Conservation (phyloP, 35 echinoderm and acorn worm genomes). For the Diadema setosum region DNA sequence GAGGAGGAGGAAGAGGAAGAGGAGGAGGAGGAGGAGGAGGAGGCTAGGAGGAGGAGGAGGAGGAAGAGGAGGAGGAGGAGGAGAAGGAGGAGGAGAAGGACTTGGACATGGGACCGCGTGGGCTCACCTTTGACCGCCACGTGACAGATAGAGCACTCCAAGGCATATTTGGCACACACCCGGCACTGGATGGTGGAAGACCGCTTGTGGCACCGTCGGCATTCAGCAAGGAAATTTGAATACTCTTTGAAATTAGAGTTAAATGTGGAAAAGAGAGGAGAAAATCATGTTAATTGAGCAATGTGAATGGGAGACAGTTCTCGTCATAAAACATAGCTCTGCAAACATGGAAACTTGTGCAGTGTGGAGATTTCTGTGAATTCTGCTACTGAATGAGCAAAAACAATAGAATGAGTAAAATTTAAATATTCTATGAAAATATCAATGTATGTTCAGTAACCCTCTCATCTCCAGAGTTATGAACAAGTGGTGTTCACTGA, state of each 20-base stretch:
- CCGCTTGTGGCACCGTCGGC: constrained; percentile 64
- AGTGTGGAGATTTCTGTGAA: too few species aligned
- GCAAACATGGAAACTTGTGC: too few species aligned
- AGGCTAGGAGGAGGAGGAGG: not conserved
- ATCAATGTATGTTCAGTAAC: too few species aligned
- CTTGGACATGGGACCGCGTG: constrained; percentile 3
- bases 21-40: constrained; percentile 68
- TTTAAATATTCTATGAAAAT: too few species aligned
- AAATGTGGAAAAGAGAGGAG: not conserved
- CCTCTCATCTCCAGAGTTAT: too few species aligned
- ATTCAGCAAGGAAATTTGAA: constrained; percentile 59
- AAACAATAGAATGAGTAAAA: too few species aligned
- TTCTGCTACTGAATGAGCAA: too few species aligned
- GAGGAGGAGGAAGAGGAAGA: not conserved
- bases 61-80: not conserved
- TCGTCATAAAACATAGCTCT: too few species aligned
- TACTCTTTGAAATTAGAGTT: constrained; percentile 18
- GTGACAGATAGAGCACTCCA: constrained; percentile 90
- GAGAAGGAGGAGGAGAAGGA: constrained; percentile 25
- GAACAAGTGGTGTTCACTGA: too few species aligned
- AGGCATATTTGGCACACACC: constrained; percentile 62
- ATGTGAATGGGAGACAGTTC: too few species aligned
- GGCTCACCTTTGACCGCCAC: constrained; percentile 79
- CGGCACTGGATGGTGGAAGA: constrained; percentile 49
- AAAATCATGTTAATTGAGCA: too few species aligned